phyloP scores from a whole-genome alignment of 2,888 invertebrate genomes.

The Fabriciana adippe region DNA sequence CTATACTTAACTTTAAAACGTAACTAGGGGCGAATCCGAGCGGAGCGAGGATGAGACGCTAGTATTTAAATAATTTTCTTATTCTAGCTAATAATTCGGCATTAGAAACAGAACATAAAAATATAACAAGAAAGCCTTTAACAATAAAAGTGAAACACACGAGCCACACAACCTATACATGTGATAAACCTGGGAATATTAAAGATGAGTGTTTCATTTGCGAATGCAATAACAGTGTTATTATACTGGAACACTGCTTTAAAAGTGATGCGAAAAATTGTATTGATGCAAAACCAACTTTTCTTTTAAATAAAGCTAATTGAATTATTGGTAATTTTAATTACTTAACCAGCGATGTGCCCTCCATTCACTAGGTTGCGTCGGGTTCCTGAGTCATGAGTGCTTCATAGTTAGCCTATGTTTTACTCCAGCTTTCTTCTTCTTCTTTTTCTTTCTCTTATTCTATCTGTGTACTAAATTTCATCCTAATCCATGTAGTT shows the following conservation, averaged over 20 bases:
- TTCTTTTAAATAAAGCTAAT: conserved; percentile 35
- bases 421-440: no score
- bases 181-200: conserved; percentile 50
- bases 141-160: conserved; percentile 41
- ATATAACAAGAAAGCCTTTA: conserved; percentile 10
- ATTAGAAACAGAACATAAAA: background rate
- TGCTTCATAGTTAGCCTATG: no score
- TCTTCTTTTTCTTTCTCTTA: no score
- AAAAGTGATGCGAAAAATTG: conserved; percentile 53
- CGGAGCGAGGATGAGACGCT: no score
- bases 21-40: no score
- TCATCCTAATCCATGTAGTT: no score
- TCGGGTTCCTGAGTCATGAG: background rate
- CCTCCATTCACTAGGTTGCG: background rate
- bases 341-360: background rate
- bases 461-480: no score
- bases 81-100: conserved; percentile 38
- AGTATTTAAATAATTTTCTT: conserved; percentile 4
- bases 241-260: conserved; percentile 65
- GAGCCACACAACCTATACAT: conserved; percentile 55
- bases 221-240: conserved; percentile 52
- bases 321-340: background rate
- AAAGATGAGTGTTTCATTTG: conserved; percentile 63
- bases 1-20: no score
- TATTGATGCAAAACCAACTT: conserved; percentile 46